Percentiles rank a stretch among this genome's conserved stretches.
These are phyloP conservation scores for Sicus ferrugineus DNA, from an alignment of 2,888 invertebrate genomes.

Conservation along the genomic window DNA sequence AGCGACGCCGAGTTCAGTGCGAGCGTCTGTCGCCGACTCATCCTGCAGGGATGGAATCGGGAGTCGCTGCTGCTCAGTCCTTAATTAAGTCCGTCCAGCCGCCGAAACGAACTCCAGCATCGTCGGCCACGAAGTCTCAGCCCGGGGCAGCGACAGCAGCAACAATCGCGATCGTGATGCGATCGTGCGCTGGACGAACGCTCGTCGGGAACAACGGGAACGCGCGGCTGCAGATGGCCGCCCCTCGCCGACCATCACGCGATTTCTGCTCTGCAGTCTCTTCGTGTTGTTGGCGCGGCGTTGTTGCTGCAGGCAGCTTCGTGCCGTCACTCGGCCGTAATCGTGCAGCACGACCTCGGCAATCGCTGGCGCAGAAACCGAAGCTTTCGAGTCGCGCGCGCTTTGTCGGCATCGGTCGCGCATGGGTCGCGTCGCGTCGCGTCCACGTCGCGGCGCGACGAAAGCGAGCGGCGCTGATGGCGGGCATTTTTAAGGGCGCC, in stretches of 20 bases:
- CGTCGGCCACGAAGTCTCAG: background rate
- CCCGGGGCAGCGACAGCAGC: background rate
- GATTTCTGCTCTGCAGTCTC: background rate
- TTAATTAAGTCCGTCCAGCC: background rate
- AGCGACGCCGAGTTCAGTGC: background rate
- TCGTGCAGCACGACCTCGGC: slow-evolving; percentile 56
- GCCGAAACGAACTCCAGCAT: background rate
- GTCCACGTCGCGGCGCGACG: slow-evolving; percentile 23
- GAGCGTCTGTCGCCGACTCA: background rate
- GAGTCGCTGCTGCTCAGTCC: background rate
- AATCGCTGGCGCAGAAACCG: slow-evolving; percentile 48
- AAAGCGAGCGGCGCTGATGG: slow-evolving; percentile 11
- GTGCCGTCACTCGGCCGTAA: slow-evolving; percentile 37
- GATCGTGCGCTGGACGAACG: background rate
- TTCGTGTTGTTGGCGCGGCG: background rate
- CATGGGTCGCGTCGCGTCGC: slow-evolving; percentile 9
- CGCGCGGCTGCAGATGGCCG: background rate
- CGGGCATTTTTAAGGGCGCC: background rate
- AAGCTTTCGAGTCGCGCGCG: slow-evolving; percentile 7
- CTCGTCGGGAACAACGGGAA: background rate
- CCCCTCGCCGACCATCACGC: too few relatives aligned
- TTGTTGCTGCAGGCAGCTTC: slow-evolving; percentile 27
- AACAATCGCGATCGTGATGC: background rate
- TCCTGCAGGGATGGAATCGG: background rate
- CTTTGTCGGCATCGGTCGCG: slow-evolving; percentile 27